phyloP scores from a whole-genome alignment of 2,888 invertebrate genomes.

The Agrenia bidenticulata region DNA sequence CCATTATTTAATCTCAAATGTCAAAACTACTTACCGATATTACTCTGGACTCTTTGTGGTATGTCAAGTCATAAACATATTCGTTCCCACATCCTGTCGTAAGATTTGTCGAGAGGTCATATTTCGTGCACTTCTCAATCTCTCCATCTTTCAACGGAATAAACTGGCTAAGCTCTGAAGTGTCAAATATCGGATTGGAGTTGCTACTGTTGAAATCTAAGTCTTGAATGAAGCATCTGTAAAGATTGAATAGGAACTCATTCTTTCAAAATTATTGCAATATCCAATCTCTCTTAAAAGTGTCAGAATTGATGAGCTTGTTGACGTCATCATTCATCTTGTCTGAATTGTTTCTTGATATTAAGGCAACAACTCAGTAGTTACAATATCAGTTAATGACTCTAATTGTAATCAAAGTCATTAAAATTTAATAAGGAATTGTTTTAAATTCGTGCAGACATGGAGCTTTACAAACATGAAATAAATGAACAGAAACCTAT shows the following conservation, averaged over 20 bases:
- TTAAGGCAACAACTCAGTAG: neutral
- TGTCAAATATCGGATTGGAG: slow-evolving; percentile 24
- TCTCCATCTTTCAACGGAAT: slow-evolving; percentile 65
- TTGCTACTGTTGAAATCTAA: slow-evolving; percentile 27
- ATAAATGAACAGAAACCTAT: too few relatives aligned
- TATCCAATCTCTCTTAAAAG: too few relatives aligned
- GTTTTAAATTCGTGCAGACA: too few relatives aligned
- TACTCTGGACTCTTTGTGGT: slow-evolving; percentile 70
- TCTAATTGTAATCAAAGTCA: too few relatives aligned
- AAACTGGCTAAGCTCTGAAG: slow-evolving; percentile 54
- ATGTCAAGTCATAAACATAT: slow-evolving; percentile 73
- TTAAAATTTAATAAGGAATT: too few relatives aligned
- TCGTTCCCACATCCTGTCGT: slow-evolving; percentile 43
- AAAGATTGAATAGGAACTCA: slow-evolving; percentile 7
- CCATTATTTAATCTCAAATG: neutral
- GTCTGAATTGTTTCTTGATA: neutral
- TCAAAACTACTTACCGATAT: slow-evolving; percentile 61
- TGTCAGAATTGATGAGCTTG: too few relatives aligned
- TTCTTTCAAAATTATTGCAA: too few relatives aligned
- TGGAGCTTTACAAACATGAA: too few relatives aligned
- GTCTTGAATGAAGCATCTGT: slow-evolving; percentile 42
- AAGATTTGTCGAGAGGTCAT: slow-evolving; percentile 20
- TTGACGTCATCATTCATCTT: too few relatives aligned
- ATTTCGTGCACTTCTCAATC: slow-evolving; percentile 64
- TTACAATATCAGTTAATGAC: too few relatives aligned